Conservation (phyloP, 2,797 vertebrate genomes). For the Triplophysa bombifrons region DNA sequence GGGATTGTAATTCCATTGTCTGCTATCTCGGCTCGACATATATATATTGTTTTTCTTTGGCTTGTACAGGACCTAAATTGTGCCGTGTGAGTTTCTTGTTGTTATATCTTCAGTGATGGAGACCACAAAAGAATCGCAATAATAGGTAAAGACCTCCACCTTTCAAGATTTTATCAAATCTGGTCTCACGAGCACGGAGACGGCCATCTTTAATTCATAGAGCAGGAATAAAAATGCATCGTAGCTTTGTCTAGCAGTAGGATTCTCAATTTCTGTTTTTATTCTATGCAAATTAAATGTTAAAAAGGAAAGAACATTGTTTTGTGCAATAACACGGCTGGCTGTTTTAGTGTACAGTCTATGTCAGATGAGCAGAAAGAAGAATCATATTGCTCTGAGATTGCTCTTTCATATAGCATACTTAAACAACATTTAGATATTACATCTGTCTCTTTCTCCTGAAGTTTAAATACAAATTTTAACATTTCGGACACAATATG, state of each 20-base stretch:
- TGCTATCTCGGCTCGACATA: constrained; percentile 25
- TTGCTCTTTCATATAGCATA: neutral
- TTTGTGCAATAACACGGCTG: constrained; percentile 8
- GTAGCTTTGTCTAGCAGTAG: constrained; percentile 15
- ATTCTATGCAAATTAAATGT: constrained; percentile 25
- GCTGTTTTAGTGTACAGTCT: neutral
- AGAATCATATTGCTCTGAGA: neutral
- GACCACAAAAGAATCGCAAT: neutral
- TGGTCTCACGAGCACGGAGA: constrained; percentile 9
- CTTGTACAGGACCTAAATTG: constrained; percentile 17
- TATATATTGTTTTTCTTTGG: constrained; percentile 3
- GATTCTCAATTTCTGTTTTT: constrained; percentile 37
- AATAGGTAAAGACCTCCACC: neutral
- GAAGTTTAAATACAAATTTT: neutral
- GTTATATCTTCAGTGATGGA: neutral
- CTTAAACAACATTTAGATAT: neutral
- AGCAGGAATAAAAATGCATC: constrained; percentile 14
- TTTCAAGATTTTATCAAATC: neutral
- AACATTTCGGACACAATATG: neutral
- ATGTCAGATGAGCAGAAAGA: neutral
- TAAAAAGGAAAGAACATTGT: constrained; percentile 18
- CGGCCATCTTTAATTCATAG: constrained; percentile 46
- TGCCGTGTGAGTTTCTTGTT: constrained; percentile 1
- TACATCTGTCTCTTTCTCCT: neutral
- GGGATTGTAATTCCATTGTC: constrained; percentile 25